Evolutionary conservation across 2,888 invertebrate species (phyloP).

Genomic region (Acrocera orbiculus): DNA sequence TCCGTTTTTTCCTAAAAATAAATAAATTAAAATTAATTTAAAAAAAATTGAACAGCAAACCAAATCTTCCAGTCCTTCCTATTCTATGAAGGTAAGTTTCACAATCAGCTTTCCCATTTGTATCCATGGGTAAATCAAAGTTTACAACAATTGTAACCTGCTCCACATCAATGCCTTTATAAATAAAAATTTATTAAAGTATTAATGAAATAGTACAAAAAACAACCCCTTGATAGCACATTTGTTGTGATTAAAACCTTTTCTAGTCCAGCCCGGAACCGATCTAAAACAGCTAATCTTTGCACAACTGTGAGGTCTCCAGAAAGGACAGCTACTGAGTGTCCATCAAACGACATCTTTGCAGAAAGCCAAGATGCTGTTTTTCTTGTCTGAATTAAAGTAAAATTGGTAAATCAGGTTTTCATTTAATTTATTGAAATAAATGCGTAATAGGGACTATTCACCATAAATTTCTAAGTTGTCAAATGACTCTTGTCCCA

Average conservation of each 20-base stretch:
- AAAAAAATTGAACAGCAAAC: constrained; percentile 27
- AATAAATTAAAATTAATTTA: too few species aligned
- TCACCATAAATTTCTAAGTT: too few species aligned
- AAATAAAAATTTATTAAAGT: too few species aligned
- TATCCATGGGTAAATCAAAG: constrained; percentile 86
- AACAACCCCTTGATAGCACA: constrained; percentile 53
- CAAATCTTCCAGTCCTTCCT: constrained; percentile 94
- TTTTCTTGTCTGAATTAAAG: constrained; percentile 67
- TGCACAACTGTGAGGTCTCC: constrained; percentile 90
- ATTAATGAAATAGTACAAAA: neutral
- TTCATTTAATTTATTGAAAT: too few species aligned
- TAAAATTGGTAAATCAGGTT: too few species aligned
- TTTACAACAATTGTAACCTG: constrained; percentile 97
- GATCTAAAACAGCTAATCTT: constrained; percentile 75
- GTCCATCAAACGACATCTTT: constrained; percentile 81
- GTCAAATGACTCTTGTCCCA: too few species aligned
- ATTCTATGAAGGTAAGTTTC: constrained; percentile 97
- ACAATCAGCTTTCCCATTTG: constrained; percentile 68
- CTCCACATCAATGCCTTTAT: constrained; percentile 94
- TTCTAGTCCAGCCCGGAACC: constrained; percentile 82
- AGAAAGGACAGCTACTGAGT: constrained; percentile 81
- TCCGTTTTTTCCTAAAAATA: constrained; percentile 49
- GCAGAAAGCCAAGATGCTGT: constrained; percentile 78
- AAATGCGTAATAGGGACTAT: too few species aligned
- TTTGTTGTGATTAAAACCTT: constrained; percentile 91